Evolutionary conservation across 2,113 vertebrate species (phyloP).

Genomic region (Pardalotus punctatus): DNA sequence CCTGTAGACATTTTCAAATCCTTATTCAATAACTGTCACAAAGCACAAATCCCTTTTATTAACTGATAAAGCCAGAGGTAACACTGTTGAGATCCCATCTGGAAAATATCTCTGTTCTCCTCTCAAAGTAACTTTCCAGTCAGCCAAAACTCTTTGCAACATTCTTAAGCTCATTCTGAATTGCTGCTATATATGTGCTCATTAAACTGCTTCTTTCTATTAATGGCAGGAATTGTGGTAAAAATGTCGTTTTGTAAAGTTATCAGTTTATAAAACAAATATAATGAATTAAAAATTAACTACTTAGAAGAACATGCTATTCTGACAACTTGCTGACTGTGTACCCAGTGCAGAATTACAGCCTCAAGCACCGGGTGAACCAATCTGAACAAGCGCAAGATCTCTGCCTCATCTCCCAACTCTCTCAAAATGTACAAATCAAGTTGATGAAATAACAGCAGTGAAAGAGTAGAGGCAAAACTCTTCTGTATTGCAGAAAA

Average conservation of each 20-base stretch:
- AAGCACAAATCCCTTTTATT: background rate
- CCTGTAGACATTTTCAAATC: background rate
- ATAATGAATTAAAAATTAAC: background rate
- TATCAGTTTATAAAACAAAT: background rate
- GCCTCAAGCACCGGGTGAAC: background rate
- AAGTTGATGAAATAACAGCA: background rate
- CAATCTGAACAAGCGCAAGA: background rate
- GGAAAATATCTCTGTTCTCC: background rate
- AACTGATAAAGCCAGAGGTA: background rate
- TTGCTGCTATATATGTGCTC: background rate
- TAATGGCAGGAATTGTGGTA: background rate
- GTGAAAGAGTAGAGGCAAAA: background rate
- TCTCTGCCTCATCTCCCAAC: background rate
- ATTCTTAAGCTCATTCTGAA: background rate
- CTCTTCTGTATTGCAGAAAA: background rate
- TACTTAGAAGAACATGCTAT: background rate
- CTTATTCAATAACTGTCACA: background rate
- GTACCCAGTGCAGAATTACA: background rate
- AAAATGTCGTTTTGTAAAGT: background rate
- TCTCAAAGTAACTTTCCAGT: background rate
- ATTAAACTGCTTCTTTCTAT: background rate
- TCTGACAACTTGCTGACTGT: background rate
- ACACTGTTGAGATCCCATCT: background rate
- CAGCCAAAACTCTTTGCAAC: background rate
- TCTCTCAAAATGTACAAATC: background rate